phyloP scores from a whole-genome alignment of 2,797 vertebrate genomes.

The Spinus olivaceus region DNA sequence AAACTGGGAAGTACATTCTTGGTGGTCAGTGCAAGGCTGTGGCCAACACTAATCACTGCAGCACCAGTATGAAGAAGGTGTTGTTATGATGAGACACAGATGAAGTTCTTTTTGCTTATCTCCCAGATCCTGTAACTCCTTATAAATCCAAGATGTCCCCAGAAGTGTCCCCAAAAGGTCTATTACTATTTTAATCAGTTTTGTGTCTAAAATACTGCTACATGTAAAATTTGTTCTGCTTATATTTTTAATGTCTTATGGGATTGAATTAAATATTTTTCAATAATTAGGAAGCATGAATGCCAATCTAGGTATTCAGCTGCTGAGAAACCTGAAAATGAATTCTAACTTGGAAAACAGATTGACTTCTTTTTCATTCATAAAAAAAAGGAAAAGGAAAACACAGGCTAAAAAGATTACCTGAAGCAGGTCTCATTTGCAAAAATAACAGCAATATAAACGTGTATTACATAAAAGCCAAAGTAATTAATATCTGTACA shows the following conservation, averaged over 20 bases:
- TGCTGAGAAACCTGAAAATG: background rate
- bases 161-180: background rate
- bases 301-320: background rate
- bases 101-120: background rate
- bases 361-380: background rate
- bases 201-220: background rate
- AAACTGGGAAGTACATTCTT: background rate
- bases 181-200: background rate
- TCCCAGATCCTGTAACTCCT: background rate
- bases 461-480: background rate
- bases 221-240: background rate
- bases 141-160: background rate
- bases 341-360: background rate
- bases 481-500: constrained; percentile 3
- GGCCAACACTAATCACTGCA: background rate
- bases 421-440: background rate
- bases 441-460: constrained; percentile 6
- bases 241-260: background rate
- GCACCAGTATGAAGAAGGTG: background rate
- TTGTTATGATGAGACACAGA: background rate
- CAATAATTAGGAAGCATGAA: background rate
- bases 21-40: background rate
- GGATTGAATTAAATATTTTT: background rate
- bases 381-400: background rate
- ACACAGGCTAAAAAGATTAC: background rate